These are phyloP conservation scores for Chelonus formosanus DNA, from an alignment of 2,888 invertebrate species.

Conservation along the genomic window DNA sequence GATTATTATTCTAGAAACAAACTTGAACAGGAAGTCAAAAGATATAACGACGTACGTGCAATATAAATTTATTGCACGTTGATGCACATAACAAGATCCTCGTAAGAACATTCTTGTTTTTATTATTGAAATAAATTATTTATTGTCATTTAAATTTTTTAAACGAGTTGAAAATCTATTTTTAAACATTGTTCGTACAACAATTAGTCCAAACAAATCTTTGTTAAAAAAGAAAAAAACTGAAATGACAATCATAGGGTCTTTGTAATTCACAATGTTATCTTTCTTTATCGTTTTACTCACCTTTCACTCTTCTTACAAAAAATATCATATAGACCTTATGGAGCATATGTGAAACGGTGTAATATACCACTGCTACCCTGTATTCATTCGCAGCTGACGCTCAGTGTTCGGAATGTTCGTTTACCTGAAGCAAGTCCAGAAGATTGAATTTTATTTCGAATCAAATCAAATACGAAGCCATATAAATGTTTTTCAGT, in stretches of 20 bases:
- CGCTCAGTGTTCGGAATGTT: background rate
- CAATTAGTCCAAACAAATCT: too few species aligned
- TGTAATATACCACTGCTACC: conserved; percentile 4
- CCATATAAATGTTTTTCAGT: too few species aligned
- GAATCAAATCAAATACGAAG: too few species aligned
- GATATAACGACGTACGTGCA: conserved; percentile 37
- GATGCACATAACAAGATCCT: conserved; percentile 35
- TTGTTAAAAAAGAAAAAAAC: too few species aligned
- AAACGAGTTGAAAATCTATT: too few species aligned
- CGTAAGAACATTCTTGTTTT: conserved; percentile 19
- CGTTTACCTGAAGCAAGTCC: background rate
- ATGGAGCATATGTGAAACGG: background rate
- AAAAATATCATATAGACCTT: background rate
- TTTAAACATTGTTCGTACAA: too few species aligned
- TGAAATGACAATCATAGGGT: too few species aligned
- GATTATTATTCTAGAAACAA: conserved; percentile 2
- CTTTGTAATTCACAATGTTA: too few species aligned
- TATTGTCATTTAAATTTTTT: background rate
- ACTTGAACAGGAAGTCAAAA: conserved; percentile 21
- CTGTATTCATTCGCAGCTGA: conserved; percentile 25
- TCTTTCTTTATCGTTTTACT: too few species aligned
- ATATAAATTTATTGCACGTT: conserved; percentile 48
- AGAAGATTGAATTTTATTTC: too few species aligned
- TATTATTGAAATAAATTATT: conserved; percentile 11
- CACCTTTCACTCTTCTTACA: too few species aligned